Conservation (phyloP, 2,888 invertebrate genomes). For the Buathra laborator region DNA sequence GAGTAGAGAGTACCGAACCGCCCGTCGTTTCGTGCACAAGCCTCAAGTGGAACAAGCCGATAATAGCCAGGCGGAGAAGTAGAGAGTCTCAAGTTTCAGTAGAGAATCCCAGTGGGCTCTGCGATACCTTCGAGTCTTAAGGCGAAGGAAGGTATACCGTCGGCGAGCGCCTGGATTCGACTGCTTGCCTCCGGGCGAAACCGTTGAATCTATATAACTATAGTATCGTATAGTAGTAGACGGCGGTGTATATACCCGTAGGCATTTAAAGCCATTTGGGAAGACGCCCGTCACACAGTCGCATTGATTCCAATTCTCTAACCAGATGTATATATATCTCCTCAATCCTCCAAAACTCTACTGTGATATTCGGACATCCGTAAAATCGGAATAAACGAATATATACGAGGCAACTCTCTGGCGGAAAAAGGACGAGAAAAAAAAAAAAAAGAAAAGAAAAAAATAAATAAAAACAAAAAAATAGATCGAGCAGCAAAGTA, state of each 20-base stretch:
- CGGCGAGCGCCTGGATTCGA: constrained; percentile 43
- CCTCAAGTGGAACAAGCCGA: constrained; percentile 70
- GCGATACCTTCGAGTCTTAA: constrained; percentile 65
- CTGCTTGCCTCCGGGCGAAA: constrained; percentile 56
- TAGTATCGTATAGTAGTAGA: background rate
- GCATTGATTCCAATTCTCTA: constrained; percentile 67
- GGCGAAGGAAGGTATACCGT: constrained; percentile 46
- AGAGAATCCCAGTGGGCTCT: constrained; percentile 58
- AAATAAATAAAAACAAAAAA: background rate
- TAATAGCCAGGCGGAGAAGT: constrained; percentile 65
- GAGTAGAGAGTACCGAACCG: constrained; percentile 41
- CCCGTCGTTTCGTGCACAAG: constrained; percentile 63
- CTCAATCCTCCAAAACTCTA: constrained; percentile 5
- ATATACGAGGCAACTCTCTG: background rate
- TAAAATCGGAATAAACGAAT: constrained; percentile 26
- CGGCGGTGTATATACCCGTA: constrained; percentile 47
- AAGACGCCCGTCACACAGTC: constrained; percentile 65
- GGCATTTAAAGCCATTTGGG: constrained; percentile 69
- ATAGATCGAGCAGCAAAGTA: background rate
- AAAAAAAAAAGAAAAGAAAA: background rate
- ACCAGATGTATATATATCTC: constrained; percentile 18
- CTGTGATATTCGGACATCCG: constrained; percentile 61
- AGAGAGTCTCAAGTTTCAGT: constrained; percentile 58
- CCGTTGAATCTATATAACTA: constrained; percentile 47
- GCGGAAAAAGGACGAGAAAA: background rate